Evolutionary conservation across 2,888 invertebrate species (phyloP).

Genomic region (Hirtodrosophila alboralis): DNA sequence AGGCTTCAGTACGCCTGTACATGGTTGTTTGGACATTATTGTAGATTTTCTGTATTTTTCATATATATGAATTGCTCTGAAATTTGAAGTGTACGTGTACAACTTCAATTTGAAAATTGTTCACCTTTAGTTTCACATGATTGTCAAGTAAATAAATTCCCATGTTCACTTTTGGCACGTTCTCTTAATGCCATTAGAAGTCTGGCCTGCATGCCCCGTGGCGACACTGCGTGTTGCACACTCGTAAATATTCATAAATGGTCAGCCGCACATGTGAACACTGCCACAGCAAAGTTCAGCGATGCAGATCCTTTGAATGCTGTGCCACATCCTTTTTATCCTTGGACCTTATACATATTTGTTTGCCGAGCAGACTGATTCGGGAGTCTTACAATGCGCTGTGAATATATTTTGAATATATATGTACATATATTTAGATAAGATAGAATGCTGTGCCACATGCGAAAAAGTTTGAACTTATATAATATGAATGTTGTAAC

Average conservation of each 20-base stretch:
- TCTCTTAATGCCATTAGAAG: conserved; percentile 31
- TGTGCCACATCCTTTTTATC: background rate
- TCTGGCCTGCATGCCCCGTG: conserved; percentile 1
- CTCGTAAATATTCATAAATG: conserved; percentile 41
- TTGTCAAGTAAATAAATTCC: background rate
- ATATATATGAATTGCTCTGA: conserved; percentile 9
- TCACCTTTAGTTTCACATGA: too few species aligned
- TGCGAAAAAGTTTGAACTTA: too few species aligned
- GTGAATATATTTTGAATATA: too few species aligned
- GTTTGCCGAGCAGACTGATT: too few species aligned
- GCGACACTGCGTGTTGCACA: conserved; percentile 18
- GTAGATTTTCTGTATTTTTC: background rate
- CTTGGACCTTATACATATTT: too few species aligned
- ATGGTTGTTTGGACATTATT: conserved; percentile 24
- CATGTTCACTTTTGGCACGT: conserved; percentile 12
- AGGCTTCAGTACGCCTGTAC: conserved; percentile 31
- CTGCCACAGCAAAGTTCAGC: conserved; percentile 2
- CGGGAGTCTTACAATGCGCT: too few species aligned
- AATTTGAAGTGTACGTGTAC: background rate
- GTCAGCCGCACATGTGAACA: conserved; percentile 12
- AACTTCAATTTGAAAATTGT: too few species aligned
- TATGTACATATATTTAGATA: too few species aligned
- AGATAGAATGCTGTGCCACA: too few species aligned
- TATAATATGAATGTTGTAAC: too few species aligned
- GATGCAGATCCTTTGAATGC: conserved; percentile 11